Conservation (phyloP, 2,888 invertebrate genomes). For the Reticulitermes lucifugus region DNA sequence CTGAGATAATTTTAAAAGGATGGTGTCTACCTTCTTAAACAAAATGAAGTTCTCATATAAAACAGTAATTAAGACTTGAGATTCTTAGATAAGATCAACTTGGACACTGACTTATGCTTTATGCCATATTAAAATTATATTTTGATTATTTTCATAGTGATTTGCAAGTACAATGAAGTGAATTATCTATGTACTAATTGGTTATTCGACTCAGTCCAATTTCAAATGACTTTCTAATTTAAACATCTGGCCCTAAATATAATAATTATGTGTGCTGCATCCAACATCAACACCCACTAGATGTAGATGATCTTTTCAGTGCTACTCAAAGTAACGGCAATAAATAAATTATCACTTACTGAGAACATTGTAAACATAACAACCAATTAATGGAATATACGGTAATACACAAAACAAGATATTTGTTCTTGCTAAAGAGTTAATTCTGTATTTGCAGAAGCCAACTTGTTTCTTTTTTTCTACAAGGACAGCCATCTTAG, state of each 20-base stretch:
- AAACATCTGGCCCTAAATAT: not conserved
- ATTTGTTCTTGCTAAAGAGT: not conserved
- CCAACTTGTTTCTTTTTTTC: no score
- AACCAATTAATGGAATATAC: not conserved
- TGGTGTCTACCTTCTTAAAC: no score
- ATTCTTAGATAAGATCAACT: no score
- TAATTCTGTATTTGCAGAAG: not conserved
- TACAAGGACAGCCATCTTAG: not conserved
- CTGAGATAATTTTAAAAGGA: no score
- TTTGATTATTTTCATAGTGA: no score
- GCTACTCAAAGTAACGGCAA: not conserved
- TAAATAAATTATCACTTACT: not conserved
- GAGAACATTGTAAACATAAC: not conserved
- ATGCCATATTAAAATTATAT: no score
- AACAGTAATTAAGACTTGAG: no score
- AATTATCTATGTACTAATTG: no score
- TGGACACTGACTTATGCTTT: no score
- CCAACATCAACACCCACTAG: not conserved
- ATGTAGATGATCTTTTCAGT: not conserved
- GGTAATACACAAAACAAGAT: not conserved
- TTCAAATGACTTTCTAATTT: not conserved
- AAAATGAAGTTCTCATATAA: no score
- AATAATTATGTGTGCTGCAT: not conserved
- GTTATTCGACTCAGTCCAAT: not conserved
- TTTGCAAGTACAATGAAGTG: no score